A percentile compares a stretch with the other conserved stretches of the same genome.
Evolutionary conservation across 1,140 invertebrate species (phyloP).

Genomic region (Brachionus rotundiformis): DNA sequence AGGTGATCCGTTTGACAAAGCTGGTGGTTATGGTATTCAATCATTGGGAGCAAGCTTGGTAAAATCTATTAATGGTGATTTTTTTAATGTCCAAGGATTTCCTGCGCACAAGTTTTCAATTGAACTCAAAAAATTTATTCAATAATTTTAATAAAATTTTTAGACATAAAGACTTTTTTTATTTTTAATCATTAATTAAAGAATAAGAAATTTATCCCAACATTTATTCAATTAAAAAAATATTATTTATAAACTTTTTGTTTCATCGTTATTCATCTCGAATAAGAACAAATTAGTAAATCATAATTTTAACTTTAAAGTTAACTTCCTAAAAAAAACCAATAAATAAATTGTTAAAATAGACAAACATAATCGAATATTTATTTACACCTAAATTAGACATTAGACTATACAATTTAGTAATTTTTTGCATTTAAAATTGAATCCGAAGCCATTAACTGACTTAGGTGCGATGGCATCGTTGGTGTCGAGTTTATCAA

Average conservation of each 20-base stretch:
- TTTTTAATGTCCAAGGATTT: constrained; percentile 88
- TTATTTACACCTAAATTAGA: neutral
- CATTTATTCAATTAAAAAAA: neutral
- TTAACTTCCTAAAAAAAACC: constrained; percentile 27
- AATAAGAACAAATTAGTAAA: constrained; percentile 11
- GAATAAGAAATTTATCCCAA: no score
- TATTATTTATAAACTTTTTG: neutral
- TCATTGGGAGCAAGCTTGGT: constrained; percentile 81
- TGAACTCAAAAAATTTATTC: constrained; percentile 37
- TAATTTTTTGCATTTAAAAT: constrained; percentile 24
- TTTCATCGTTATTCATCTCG: neutral
- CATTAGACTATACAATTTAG: neutral
- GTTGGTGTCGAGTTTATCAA: constrained; percentile 34
- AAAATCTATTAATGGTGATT: constrained; percentile 83
- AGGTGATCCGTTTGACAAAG: constrained; percentile 86
- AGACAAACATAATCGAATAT: neutral
- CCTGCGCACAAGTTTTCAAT: constrained; percentile 65
- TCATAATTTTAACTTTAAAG: neutral
- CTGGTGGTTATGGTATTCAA: constrained; percentile 91
- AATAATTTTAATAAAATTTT: constrained; percentile 17
- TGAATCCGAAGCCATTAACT: neutral
- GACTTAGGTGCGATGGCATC: neutral
- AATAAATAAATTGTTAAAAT: constrained; percentile 39
- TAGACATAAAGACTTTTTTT: neutral
- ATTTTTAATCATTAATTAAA: neutral